Base-by-base conservation (phyloP, 2,888 invertebrate genomes). In the Oligia strigilis region DNA sequence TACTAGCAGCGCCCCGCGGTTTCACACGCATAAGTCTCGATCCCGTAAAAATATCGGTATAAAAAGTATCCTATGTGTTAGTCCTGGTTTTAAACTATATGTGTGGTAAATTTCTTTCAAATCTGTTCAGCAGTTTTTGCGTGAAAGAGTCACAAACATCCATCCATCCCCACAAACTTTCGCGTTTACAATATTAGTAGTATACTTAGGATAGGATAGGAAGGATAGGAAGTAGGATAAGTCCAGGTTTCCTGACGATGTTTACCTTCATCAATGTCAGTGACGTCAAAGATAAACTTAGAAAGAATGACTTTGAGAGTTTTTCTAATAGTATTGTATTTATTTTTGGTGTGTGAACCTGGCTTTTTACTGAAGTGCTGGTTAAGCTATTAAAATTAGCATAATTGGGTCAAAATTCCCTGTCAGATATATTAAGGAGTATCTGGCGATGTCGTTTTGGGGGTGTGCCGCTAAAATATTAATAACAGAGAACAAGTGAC, bases 391-490 rank as follows among this genome's bases (percentile, higher is more conserved):
- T 58, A 64, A 83, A 62, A 81, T 82, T 80, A 60, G 4, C 85
- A 80, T 80, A 84, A 85, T 85, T 40, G 29, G 40, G 43, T 69
- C 66, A 55, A 65, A 81, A 62, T 62, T 6, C 14, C 70, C 70
- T 70, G 85, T 55, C 46, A 70, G 52, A 77, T 49, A 52, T 69
- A 73, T 80, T n/a, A 14, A 62, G 72, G 55, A 72, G 40, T 73
- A 60, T 82, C 82, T 82, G 82, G 69, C 29, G 36, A 14, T 85
- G 74, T 70, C 85, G 60, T 65, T 76, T 52, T 52, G 23, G 46
- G 29, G 85, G 82, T 60, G 85, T 79, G 80, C 23, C 74, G 14
- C 8, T 55, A 55, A 74, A 74, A 85, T 85, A 84, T 80, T 80
- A 85, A 85, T 81, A 72, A 62, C 64, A 55, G 36, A 40, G 29